Evolutionary conservation across 2,797 vertebrate species (phyloP).

Genomic region (Enoplosus armatus): DNA sequence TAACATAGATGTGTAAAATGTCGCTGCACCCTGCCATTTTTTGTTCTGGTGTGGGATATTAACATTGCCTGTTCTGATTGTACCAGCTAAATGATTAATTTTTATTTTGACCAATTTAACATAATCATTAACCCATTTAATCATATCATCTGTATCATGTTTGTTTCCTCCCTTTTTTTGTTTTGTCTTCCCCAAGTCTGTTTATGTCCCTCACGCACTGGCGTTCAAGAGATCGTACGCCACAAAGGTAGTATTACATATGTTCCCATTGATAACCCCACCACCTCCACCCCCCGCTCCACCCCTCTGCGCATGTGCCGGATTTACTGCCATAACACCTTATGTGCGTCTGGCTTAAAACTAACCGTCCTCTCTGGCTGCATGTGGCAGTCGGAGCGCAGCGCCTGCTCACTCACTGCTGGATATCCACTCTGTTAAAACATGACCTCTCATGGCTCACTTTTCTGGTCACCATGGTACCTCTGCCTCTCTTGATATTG

Average conservation of each 20-base stretch:
- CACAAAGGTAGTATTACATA: slow-evolving; percentile 95
- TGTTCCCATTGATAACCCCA: slow-evolving; percentile 76
- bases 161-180: slow-evolving; percentile 80
- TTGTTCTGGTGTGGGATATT: slow-evolving; percentile 57
- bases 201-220: slow-evolving; percentile 98
- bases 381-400: slow-evolving; percentile 71
- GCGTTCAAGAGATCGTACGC: slow-evolving; percentile 97
- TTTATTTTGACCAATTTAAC: slow-evolving; percentile 81
- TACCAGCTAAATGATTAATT: slow-evolving; percentile 65
- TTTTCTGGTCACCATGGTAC: slow-evolving; percentile 60
- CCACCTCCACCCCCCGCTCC: slow-evolving; percentile 15
- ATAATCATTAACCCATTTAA: slow-evolving; percentile 85
- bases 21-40: slow-evolving; percentile 39
- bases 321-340: slow-evolving; percentile 81
- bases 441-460: slow-evolving; percentile 31
- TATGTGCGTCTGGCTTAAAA: slow-evolving; percentile 71
- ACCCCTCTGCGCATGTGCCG: slow-evolving; percentile 82
- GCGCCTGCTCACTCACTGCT: slow-evolving; percentile 66
- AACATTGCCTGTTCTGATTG: slow-evolving; percentile 72
- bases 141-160: slow-evolving; percentile 89
- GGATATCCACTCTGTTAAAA: slow-evolving; percentile 62
- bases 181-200: slow-evolving; percentile 91
- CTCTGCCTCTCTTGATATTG: slow-evolving; percentile 48
- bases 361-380: slow-evolving; percentile 84
- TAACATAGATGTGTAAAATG: slow-evolving; percentile 45